Evolutionary conservation across 37 sponge, comb jelly and placozoan genomes (phyloP).

Genomic region (Trichoplax adhaerens): DNA sequence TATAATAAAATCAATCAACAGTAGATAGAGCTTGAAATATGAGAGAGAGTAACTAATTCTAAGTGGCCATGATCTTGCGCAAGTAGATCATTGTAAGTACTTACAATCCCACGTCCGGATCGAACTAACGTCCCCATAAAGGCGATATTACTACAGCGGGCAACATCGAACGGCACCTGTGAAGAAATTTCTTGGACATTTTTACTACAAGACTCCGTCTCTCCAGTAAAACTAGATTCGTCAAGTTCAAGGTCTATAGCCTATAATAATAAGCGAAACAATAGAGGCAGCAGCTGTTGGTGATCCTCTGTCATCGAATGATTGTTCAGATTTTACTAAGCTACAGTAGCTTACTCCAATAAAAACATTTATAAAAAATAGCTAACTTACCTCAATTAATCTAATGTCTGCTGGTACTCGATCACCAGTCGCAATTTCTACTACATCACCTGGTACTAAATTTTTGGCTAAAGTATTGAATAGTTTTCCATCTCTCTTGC

Average conservation of each 20-base stretch:
- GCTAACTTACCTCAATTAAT: slow-evolving; percentile 59
- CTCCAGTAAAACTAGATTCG: slow-evolving; percentile 98
- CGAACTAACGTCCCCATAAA: slow-evolving; percentile 97
- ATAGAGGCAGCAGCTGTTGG: neutral
- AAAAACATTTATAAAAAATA: neutral
- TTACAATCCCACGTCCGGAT: slow-evolving; percentile 72
- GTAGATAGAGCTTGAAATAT: no score
- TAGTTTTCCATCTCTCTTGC: slow-evolving; percentile 61
- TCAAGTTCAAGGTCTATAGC: slow-evolving; percentile 72
- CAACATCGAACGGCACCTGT: neutral
- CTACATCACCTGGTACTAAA: slow-evolving; percentile 89
- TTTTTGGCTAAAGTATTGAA: slow-evolving; percentile 63
- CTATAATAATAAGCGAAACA: slow-evolving; percentile 12
- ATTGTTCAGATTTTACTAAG: neutral
- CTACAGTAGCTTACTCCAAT: no score
- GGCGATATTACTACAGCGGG: slow-evolving; percentile 50
- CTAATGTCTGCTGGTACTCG: slow-evolving; percentile 91
- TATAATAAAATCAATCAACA: no score
- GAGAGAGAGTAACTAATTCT: no score
- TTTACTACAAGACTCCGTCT: slow-evolving; percentile 62
- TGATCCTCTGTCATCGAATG: neutral
- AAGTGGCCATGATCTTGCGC: no score
- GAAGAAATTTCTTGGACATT: slow-evolving; percentile 10
- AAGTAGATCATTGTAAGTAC: neutral
- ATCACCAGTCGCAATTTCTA: slow-evolving; percentile 72